Percentiles rank a stretch among this genome's conserved stretches.
Conservation (phyloP, 2,113 vertebrate genomes). For the Xiphophorus couchianus region DNA sequence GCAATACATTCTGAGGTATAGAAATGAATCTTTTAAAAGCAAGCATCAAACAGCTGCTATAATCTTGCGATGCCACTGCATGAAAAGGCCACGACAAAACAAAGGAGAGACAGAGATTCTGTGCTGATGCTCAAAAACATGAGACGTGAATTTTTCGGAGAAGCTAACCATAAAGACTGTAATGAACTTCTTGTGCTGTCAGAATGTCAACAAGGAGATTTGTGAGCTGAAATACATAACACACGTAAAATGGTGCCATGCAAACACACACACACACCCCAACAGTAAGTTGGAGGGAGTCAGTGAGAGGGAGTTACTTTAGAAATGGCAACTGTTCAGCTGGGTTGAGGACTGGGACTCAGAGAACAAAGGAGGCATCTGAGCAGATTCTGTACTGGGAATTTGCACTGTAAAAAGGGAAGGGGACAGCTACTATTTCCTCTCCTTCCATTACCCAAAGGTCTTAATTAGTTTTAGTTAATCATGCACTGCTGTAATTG, state of each 20-base stretch:
- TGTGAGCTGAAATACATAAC: background rate
- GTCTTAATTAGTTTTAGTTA: conserved; percentile 84
- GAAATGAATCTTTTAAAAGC: too few relatives aligned
- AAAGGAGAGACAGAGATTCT: background rate
- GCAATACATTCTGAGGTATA: too few relatives aligned
- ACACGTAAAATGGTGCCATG: background rate
- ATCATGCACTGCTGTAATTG: conserved; percentile 78
- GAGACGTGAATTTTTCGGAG: background rate
- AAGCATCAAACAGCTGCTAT: too few relatives aligned
- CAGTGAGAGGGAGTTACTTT: conserved; percentile 18
- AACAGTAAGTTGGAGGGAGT: conserved; percentile 11
- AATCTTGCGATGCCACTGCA: background rate
- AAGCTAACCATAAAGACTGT: background rate
- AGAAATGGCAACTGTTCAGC: conserved; percentile 57
- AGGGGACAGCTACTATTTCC: conserved; percentile 66
- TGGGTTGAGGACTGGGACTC: conserved; percentile 61
- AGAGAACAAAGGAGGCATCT: conserved; percentile 66
- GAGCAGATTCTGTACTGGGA: conserved; percentile 66
- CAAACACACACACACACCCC: background rate
- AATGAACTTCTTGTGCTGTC: background rate
- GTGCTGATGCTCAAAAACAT: background rate
- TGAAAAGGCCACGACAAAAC: background rate
- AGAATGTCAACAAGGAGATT: background rate
- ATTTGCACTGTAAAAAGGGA: conserved; percentile 57
- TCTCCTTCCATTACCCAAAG: conserved; percentile 78